Evolutionary conservation across 2,888 invertebrate species (phyloP).

Genomic region (Anthophora plumipes): DNA sequence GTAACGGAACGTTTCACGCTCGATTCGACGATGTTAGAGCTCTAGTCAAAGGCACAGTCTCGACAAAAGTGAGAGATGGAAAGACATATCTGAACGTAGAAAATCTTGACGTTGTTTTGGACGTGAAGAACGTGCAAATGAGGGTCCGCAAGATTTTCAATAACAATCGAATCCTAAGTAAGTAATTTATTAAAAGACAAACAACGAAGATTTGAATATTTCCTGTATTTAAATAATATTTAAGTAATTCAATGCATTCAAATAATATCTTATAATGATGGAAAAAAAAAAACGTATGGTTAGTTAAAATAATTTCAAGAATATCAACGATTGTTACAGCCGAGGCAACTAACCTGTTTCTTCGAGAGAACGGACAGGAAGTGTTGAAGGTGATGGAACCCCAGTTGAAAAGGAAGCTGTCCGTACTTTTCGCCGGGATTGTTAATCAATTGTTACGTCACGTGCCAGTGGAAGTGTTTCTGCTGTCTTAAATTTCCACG

Average conservation of each 20-base stretch:
- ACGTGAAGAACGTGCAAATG: constrained; percentile 88
- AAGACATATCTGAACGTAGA: constrained; percentile 88
- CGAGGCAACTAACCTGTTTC: constrained; percentile 90
- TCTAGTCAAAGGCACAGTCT: constrained; percentile 87
- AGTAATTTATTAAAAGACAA: constrained; percentile 80
- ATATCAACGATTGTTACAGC: constrained; percentile 86
- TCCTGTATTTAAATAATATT: too few species aligned
- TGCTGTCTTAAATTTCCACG: constrained; percentile 81
- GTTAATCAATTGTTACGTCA: constrained; percentile 88
- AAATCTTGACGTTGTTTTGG: constrained; percentile 87
- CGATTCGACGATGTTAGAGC: constrained; percentile 87
- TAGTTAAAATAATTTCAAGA: too few species aligned
- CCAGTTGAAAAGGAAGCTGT: constrained; percentile 88
- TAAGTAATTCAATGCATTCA: too few species aligned
- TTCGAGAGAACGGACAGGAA: constrained; percentile 89
- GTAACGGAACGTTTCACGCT: constrained; percentile 89
- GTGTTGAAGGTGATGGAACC: constrained; percentile 90
- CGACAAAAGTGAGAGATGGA: constrained; percentile 83
- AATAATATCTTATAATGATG: too few species aligned
- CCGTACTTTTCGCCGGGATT: constrained; percentile 87
- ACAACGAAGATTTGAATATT: too few species aligned
- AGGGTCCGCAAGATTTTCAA: constrained; percentile 89
- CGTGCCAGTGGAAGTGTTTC: constrained; percentile 88
- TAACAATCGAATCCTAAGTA: constrained; percentile 89
- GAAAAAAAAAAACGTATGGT: too few species aligned